Percentiles rank a stretch among this genome's conserved stretches.
These are phyloP conservation scores for Engystomops pustulosus DNA, from an alignment of 2,113 vertebrate genomes.

Conservation along the genomic window DNA sequence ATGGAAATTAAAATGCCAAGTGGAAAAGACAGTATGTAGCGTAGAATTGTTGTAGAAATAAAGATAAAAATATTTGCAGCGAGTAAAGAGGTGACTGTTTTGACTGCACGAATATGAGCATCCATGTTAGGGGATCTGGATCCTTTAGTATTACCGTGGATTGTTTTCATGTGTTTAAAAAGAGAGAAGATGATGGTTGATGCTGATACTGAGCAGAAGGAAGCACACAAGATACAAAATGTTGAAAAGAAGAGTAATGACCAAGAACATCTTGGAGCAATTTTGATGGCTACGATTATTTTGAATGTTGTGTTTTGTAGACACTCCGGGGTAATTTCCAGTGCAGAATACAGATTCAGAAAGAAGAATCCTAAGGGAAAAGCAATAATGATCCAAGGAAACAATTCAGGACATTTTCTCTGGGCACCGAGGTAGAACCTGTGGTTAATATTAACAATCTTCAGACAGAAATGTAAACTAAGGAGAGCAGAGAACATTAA, in stretches of 20 bases:
- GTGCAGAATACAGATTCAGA: background rate
- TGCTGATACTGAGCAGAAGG: background rate
- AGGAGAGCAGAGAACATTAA: background rate
- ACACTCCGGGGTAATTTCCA: background rate
- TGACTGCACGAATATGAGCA: slow-evolving; percentile 8
- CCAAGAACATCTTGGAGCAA: background rate
- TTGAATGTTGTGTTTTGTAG: background rate
- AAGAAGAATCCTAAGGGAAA: slow-evolving; percentile 1
- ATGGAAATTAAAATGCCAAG: background rate
- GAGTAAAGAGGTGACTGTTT: slow-evolving; percentile 7
- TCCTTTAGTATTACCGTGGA: background rate
- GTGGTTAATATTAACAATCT: slow-evolving; percentile 41
- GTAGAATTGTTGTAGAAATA: background rate
- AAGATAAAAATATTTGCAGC: background rate
- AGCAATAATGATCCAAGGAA: slow-evolving; percentile 4
- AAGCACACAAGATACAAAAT: background rate
- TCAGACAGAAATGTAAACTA: slow-evolving; percentile 12
- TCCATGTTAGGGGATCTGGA: background rate
- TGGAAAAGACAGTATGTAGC: background rate
- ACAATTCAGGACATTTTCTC: background rate
- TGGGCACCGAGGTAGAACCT: slow-evolving; percentile 7
- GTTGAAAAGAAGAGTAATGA: background rate
- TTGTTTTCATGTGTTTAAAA: slow-evolving; percentile 22
- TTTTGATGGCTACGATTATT: background rate
- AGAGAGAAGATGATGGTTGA: slow-evolving; percentile 27